Evolutionary conservation across 2,797 vertebrate genomes (phyloP), one percentile per base, ranked within the genome.

Genomic region (Scleropages formosus): DNA sequence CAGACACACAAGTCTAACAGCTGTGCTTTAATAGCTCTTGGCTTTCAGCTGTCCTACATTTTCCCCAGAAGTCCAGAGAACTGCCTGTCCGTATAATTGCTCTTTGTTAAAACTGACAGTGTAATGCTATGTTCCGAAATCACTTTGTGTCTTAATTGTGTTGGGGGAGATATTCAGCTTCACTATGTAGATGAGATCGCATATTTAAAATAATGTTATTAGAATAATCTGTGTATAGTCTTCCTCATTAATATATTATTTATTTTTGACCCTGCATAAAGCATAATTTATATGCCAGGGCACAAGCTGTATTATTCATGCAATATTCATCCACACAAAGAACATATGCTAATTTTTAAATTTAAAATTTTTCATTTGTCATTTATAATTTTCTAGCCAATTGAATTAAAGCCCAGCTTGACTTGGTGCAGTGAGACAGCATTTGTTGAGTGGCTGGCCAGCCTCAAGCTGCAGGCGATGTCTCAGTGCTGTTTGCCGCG

Each of bases 51-150:
- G 74, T 74, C 7, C 20, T 72, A 31, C 53, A 44, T 27, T 87
- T 86, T 88, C 86, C 85, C 84, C 76, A 79, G 84, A 71, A 26
- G 22, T 20, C 22, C 22, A 49, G 77, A 84, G 86, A 85, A 88
- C 84, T 75, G 65, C 81, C 81, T 68, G 83, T 87, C 84, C 77
- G 79, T 68, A 80, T 90, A 90, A 90, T 89, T 88, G 87, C 84
- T 77, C 78, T 81, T 76, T 67, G 58, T 86, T 81, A 81, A 80
- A 81, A 78, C 84, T 58, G 80, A 85, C 82, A 81, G 83, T 82
- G 80, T 78, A 82, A 75, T 81, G 75, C 59, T 82, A 79, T 83
- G 84, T 85, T 81, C 85, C 81, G 31, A 26, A 56, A 31, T 27
- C 46, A 39, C 18, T 22, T 44, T 49, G 22, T 68, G 39, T 58